Conservation (phyloP, 2,888 invertebrate genomes). For the Eristalinus sepulchralis region DNA sequence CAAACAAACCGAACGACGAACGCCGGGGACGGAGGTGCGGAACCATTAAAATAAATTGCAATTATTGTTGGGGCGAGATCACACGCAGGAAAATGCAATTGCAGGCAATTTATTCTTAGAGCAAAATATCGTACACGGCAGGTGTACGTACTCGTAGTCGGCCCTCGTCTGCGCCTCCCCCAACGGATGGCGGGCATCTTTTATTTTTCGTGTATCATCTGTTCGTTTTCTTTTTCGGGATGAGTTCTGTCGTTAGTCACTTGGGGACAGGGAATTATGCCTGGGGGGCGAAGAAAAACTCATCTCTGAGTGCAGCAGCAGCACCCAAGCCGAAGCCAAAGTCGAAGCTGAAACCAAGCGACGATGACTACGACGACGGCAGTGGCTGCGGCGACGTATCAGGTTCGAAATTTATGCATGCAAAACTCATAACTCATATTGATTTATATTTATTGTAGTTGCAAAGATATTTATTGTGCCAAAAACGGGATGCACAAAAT, state of each 20-base stretch:
- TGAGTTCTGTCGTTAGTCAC: slow-evolving; percentile 46
- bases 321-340: not conserved
- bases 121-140: slow-evolving; percentile 55
- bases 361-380: not conserved
- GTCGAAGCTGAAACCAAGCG: not conserved
- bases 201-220: not conserved
- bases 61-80: slow-evolving; percentile 54
- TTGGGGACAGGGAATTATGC: slow-evolving; percentile 48
- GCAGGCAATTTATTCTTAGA: slow-evolving; percentile 64
- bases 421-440: slow-evolving; percentile 70
- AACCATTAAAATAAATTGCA: slow-evolving; percentile 49
- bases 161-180: not conserved
- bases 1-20: not conserved
- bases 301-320: slow-evolving; percentile 43
- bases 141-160: slow-evolving; percentile 38
- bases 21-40: not conserved
- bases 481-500: slow-evolving; percentile 51
- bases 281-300: slow-evolving; percentile 23
- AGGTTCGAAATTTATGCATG: slow-evolving; percentile 66
- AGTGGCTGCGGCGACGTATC: slow-evolving; percentile 39
- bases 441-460: slow-evolving; percentile 68
- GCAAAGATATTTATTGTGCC: slow-evolving; percentile 67
- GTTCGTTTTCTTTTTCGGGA: slow-evolving; percentile 37
- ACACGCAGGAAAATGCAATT: slow-evolving; percentile 48
- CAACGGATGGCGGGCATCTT: not conserved